Conservation (phyloP, 2,113 vertebrate species). For the Rhombomys opimus region DNA sequence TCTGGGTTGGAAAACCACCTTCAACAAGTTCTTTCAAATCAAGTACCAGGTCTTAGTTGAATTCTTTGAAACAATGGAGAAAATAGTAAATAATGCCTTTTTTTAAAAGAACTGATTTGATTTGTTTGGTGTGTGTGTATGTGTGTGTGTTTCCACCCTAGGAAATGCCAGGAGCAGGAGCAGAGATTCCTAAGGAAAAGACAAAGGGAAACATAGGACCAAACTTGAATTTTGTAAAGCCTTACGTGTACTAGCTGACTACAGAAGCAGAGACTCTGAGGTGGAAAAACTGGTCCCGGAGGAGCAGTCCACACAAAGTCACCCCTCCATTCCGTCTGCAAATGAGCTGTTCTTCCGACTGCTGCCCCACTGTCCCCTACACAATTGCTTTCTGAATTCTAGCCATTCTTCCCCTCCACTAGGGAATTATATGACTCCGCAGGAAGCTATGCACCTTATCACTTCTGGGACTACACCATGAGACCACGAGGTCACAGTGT, state of each 20-base stretch:
- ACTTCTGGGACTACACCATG: constrained; percentile 73
- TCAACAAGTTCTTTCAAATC: not conserved
- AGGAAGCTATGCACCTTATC: constrained; percentile 85
- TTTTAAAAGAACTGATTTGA: not conserved
- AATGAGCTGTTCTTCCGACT: constrained; percentile 12
- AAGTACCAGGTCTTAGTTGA: not conserved
- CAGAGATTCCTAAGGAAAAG: not conserved
- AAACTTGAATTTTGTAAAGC: not conserved
- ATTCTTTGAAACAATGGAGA: not conserved
- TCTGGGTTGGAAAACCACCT: not conserved
- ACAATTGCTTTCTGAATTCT: constrained; percentile 66
- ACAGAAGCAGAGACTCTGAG: not conserved
- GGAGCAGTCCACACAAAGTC: not conserved
- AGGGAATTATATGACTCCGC: constrained; percentile 85
- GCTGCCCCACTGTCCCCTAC: constrained; percentile 2
- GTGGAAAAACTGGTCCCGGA: not conserved
- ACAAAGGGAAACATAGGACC: not conserved
- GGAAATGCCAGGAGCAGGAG: not conserved
- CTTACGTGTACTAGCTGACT: not conserved
- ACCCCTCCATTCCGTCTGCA: not conserved
- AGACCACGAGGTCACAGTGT: constrained; percentile 84
- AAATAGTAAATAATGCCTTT: not conserved
- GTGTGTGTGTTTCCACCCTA: not conserved
- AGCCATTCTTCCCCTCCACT: constrained; percentile 82
- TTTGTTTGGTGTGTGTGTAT: not conserved